Evolutionary conservation across 2,888 invertebrate genomes (phyloP).

Genomic region (Halictus quadricinctus): DNA sequence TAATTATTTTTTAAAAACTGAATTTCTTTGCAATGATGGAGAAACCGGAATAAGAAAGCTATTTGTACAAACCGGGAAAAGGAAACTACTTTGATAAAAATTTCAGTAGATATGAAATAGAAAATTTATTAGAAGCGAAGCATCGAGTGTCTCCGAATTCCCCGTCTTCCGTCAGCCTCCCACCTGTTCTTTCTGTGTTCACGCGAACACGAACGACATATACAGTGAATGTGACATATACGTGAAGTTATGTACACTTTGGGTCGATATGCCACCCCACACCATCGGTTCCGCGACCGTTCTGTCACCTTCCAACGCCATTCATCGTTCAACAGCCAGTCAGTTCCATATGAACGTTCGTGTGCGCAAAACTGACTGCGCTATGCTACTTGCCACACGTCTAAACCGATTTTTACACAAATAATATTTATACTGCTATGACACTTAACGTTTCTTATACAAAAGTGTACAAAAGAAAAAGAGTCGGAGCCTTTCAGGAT

Average conservation of each 20-base stretch:
- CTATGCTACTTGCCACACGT: conserved; percentile 7
- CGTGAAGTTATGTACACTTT: conserved; percentile 49
- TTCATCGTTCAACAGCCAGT: conserved; percentile 48
- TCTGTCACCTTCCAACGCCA: conserved; percentile 63
- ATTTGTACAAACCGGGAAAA: too few relatives aligned
- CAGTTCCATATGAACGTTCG: conserved; percentile 34
- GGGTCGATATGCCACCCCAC: conserved; percentile 72
- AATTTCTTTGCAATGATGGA: too few relatives aligned
- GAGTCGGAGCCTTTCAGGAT: too few relatives aligned
- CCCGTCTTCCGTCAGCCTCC: conserved; percentile 30
- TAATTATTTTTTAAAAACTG: too few relatives aligned
- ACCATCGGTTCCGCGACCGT: conserved; percentile 67
- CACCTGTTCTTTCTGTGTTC: conserved; percentile 39
- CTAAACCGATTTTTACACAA: conserved; percentile 32
- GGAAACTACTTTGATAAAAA: too few relatives aligned
- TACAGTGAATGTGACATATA: conserved; percentile 16
- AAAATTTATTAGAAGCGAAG: background rate
- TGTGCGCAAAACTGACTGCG: conserved; percentile 32
- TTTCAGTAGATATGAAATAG: background rate
- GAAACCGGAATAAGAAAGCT: too few relatives aligned
- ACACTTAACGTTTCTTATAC: too few relatives aligned
- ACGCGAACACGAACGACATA: conserved; percentile 32
- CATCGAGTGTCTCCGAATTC: conserved; percentile 32
- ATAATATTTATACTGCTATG: background rate
- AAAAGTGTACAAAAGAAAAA: too few relatives aligned